A percentile compares a stretch with the other conserved stretches of the same genome.
Conservation (phyloP, 64 coral and sea anemone species). For the Stichodactyla helianthus region DNA sequence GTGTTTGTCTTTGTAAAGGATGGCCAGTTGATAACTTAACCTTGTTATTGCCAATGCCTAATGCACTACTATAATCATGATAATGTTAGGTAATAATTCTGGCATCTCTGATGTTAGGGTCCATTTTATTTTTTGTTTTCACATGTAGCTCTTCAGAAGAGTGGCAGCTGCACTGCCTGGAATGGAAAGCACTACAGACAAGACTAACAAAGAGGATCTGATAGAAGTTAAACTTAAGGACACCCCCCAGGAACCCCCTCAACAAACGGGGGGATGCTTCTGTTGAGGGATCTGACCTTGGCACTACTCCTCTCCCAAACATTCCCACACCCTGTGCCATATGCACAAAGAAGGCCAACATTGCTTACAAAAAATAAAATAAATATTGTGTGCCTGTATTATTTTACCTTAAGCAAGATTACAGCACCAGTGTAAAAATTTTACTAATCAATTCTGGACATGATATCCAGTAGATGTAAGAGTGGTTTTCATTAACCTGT, state of each 20-base stretch:
- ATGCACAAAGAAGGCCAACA: neutral
- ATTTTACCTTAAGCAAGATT: neutral
- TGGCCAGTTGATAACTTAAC: slow-evolving; percentile 13
- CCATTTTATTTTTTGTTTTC: slow-evolving; percentile 28
- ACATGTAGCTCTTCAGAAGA: slow-evolving; percentile 86
- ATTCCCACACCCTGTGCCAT: neutral
- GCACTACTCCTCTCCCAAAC: neutral
- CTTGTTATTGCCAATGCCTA: neutral
- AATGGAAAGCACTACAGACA: slow-evolving; percentile 99
- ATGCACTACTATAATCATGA: neutral
- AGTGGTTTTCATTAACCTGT: no score
- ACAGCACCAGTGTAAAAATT: neutral
- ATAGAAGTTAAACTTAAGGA: slow-evolving; percentile 98
- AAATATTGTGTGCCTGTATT: neutral
- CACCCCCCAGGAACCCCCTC: slow-evolving; percentile 75
- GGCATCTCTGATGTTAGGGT: slow-evolving; percentile 35
- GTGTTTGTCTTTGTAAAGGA: neutral
- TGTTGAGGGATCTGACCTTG: slow-evolving; percentile 16
- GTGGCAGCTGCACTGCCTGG: slow-evolving; percentile 96
- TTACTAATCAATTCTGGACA: neutral
- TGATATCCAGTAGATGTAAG: neutral
- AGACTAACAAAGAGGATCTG: slow-evolving; percentile 92
- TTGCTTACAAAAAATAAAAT: neutral
- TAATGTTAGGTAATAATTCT: slow-evolving; percentile 4
- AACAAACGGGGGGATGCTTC: slow-evolving; percentile 77